These are phyloP conservation scores for Mormyrus hasselquistii DNA, from an alignment of 2,797 vertebrate species.

Conservation along the genomic window DNA sequence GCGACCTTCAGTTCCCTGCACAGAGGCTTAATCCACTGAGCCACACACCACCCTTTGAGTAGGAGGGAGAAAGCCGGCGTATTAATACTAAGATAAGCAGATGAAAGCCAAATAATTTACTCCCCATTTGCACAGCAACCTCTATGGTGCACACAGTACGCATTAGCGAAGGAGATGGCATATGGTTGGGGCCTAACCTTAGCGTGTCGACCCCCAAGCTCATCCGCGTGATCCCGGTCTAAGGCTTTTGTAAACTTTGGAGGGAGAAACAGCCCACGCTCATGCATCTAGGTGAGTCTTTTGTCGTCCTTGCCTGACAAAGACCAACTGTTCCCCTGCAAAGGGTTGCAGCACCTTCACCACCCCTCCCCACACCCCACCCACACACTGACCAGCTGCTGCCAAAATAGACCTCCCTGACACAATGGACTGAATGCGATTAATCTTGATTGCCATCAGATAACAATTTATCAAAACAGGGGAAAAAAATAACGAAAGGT, in stretches of 20 bases:
- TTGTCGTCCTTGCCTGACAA: background rate
- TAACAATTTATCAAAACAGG: background rate
- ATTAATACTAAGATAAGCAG: background rate
- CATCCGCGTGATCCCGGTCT: background rate
- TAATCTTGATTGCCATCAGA: conserved; percentile 1
- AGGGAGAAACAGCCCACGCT: conserved; percentile 15
- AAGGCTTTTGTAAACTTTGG: conserved; percentile 15
- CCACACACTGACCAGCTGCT: background rate
- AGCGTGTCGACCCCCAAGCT: background rate
- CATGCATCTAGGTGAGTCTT: background rate
- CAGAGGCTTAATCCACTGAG: background rate
- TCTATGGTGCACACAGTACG: background rate
- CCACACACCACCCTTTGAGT: background rate
- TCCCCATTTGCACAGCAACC: background rate
- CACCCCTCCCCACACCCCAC: background rate
- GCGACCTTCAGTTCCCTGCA: background rate
- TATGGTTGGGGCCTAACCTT: background rate
- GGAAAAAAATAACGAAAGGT: background rate
- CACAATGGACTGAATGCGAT: background rate
- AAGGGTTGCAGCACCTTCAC: background rate
- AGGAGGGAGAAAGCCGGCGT: background rate
- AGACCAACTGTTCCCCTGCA: background rate
- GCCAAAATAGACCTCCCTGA: background rate
- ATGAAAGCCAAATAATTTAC: background rate
- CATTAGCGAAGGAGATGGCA: background rate